A percentile compares a stretch with the other conserved stretches of the same genome.
These are phyloP conservation scores for Stenoptilia bipunctidactyla DNA, from an alignment of 2,888 invertebrate genomes.

Conservation along the genomic window DNA sequence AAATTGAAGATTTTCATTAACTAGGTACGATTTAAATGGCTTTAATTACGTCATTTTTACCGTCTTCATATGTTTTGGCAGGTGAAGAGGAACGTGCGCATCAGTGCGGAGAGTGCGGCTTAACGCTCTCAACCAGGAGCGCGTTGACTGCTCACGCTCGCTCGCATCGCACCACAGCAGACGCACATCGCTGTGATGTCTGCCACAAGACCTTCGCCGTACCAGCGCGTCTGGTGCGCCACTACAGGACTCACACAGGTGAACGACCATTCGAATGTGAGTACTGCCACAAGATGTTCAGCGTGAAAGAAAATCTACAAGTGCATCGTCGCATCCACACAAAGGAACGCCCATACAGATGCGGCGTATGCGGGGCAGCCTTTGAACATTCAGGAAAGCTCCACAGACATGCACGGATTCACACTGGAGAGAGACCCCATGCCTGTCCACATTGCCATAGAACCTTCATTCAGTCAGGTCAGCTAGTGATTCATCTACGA, in stretches of 20 bases:
- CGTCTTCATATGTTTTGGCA: constrained; percentile 21
- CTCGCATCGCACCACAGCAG: constrained; percentile 58
- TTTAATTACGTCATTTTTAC: constrained; percentile 4
- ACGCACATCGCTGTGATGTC: constrained; percentile 90
- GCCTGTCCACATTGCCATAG: constrained; percentile 89
- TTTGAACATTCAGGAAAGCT: constrained; percentile 93
- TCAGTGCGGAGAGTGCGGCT: constrained; percentile 79
- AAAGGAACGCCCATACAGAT: constrained; percentile 91
- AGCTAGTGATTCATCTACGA: constrained; percentile 90
- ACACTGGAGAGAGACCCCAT: constrained; percentile 91
- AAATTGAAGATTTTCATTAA: too few relatives aligned
- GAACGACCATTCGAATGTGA: constrained; percentile 93
- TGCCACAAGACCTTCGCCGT: constrained; percentile 93
- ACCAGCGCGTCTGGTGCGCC: constrained; percentile 86
- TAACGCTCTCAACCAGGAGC: constrained; percentile 81
- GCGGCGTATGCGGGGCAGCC: constrained; percentile 88
- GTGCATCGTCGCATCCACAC: constrained; percentile 92
- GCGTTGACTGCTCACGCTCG: constrained; percentile 80
- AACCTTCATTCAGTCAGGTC: constrained; percentile 92
- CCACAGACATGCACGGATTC: constrained; percentile 91
- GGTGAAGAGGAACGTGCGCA: constrained; percentile 64
- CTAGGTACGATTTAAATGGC: too few relatives aligned
- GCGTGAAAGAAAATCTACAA: constrained; percentile 92
- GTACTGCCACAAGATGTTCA: constrained; percentile 92
- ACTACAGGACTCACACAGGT: constrained; percentile 91